Evolutionary conservation across 1,140 invertebrate species (phyloP).

Genomic region (Nasonia giraulti): DNA sequence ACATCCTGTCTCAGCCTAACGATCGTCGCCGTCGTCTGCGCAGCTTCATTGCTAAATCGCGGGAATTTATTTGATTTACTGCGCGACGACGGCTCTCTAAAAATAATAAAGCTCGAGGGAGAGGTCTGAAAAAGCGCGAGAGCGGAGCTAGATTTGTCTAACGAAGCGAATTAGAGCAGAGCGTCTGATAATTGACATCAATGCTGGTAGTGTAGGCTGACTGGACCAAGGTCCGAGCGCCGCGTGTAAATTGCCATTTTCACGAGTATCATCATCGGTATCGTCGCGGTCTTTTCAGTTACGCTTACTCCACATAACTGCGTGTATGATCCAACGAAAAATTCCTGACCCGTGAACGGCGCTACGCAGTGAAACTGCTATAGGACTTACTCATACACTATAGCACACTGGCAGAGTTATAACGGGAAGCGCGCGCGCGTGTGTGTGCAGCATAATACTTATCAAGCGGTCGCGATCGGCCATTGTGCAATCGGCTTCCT

Average conservation of each 20-base stretch:
- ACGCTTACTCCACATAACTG: too few species aligned
- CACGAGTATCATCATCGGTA: background rate
- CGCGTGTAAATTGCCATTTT: conserved; percentile 17
- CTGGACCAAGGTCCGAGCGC: conserved; percentile 36
- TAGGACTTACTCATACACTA: too few species aligned
- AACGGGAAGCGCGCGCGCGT: too few species aligned
- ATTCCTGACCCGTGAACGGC: conserved; percentile 8
- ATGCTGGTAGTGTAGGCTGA: conserved; percentile 14
- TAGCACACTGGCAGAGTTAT: too few species aligned
- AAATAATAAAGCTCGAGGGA: background rate
- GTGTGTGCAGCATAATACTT: background rate
- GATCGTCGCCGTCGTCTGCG: too few species aligned
- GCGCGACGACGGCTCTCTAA: background rate
- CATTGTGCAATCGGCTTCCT: conserved; percentile 32
- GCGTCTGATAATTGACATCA: conserved; percentile 30
- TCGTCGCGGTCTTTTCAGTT: background rate
- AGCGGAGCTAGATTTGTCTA: conserved; percentile 8
- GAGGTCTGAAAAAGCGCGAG: background rate
- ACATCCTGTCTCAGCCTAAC: too few species aligned
- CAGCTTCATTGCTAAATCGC: background rate
- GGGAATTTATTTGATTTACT: background rate
- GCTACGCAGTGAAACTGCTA: background rate
- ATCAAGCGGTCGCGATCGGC: background rate
- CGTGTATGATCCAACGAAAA: too few species aligned
- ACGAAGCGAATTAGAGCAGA: conserved; percentile 38